phyloP scores from a whole-genome alignment of 2,888 invertebrate genomes.

The Yponomeuta malinellus region DNA sequence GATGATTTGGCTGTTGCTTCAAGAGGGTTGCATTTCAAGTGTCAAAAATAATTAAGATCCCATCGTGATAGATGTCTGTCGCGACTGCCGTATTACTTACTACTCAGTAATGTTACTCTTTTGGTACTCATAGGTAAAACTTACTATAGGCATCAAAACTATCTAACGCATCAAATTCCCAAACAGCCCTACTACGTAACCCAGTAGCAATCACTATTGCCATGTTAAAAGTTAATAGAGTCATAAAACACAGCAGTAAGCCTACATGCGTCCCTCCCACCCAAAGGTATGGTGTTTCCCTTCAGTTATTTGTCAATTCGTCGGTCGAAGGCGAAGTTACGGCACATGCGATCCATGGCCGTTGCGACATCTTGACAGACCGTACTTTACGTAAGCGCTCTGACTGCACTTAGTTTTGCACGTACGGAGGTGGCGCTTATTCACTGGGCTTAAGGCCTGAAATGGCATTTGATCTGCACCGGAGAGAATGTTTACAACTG shows the following conservation, averaged over 20 bases:
- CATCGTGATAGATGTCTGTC: too few relatives aligned
- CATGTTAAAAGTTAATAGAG: constrained; percentile 1
- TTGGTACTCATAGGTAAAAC: too few relatives aligned
- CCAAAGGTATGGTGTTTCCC: constrained; percentile 15
- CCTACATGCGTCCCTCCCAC: not conserved
- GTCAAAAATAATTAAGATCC: too few relatives aligned
- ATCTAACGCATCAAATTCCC: constrained; percentile 22
- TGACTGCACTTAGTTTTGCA: constrained; percentile 5
- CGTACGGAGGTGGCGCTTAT: not conserved
- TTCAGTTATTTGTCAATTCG: constrained; percentile 65
- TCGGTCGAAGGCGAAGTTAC: constrained; percentile 36
- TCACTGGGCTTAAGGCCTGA: not conserved
- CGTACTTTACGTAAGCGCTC: constrained; percentile 45
- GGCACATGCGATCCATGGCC: constrained; percentile 46
- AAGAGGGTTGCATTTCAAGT: too few relatives aligned
- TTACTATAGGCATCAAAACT: too few relatives aligned
- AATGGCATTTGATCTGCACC: not conserved
- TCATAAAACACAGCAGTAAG: not conserved
- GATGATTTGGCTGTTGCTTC: too few relatives aligned
- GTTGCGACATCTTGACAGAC: constrained; percentile 67
- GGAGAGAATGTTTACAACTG: constrained; percentile 6
- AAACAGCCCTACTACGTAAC: not conserved
- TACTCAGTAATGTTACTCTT: too few relatives aligned
- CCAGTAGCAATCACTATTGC: not conserved
- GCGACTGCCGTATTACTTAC: too few relatives aligned